Evolutionary conservation across 2,888 invertebrate species (phyloP).

Genomic region (Drosophila paramelanica): DNA sequence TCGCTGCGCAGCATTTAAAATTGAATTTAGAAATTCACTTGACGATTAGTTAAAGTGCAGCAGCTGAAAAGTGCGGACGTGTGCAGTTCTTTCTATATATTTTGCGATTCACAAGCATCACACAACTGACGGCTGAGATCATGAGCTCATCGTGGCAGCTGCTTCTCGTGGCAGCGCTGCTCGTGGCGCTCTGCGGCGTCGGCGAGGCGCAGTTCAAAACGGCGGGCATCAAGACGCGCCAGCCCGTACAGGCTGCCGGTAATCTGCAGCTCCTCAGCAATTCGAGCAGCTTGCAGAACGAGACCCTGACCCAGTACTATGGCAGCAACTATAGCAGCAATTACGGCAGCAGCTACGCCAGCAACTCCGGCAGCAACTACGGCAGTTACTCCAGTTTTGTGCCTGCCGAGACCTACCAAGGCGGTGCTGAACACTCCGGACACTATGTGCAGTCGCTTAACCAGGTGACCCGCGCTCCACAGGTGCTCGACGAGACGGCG

Average conservation of each 20-base stretch:
- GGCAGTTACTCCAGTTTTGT: conserved; percentile 38
- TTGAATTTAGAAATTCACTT: conserved; percentile 22
- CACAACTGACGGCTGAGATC: conserved; percentile 8
- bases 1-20: conserved; percentile 15
- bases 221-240: conserved; percentile 80
- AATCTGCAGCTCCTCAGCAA: conserved; percentile 61
- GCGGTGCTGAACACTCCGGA: conserved; percentile 39
- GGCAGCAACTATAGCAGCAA: not conserved
- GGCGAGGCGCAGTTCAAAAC: conserved; percentile 75
- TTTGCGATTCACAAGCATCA: conserved; percentile 1
- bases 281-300: conserved; percentile 29
- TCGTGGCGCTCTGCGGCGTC: conserved; percentile 28
- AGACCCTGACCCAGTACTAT: conserved; percentile 21
- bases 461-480: conserved; percentile 83
- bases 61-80: conserved; percentile 58
- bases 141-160: conserved; percentile 66
- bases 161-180: conserved; percentile 32
- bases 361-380: conserved; percentile 14
- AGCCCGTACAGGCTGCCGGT: conserved; percentile 56
- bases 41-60: conserved; percentile 69
- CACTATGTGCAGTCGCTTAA: conserved; percentile 58
- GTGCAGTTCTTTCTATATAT: conserved; percentile 13
- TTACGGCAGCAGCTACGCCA: conserved; percentile 10
- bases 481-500: conserved; percentile 79
- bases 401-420: conserved; percentile 75